phyloP scores from a whole-genome alignment of 1,140 invertebrate genomes.

The Bombyx mandarina region DNA sequence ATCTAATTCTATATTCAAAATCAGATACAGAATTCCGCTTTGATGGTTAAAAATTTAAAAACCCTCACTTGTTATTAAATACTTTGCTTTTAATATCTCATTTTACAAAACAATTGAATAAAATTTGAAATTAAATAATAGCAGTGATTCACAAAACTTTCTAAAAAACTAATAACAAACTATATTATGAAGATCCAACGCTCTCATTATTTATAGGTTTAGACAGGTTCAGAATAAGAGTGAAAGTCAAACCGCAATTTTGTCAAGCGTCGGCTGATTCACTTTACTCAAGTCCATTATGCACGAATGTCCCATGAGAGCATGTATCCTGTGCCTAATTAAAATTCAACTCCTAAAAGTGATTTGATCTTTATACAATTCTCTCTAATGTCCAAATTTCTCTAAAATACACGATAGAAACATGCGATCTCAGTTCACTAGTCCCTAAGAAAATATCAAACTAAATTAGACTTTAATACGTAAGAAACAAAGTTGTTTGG shows the following conservation, averaged over 20 bases:
- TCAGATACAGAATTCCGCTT: too few relatives aligned
- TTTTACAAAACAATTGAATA: too few relatives aligned
- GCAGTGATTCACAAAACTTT: background rate
- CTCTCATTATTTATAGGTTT: conserved; percentile 27
- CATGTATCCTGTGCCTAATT: conserved; percentile 62
- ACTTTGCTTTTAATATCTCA: too few relatives aligned
- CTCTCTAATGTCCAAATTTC: conserved; percentile 25
- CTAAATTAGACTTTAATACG: conserved; percentile 16
- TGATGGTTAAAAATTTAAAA: too few relatives aligned
- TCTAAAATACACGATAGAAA: conserved; percentile 14
- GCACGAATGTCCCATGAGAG: conserved; percentile 69
- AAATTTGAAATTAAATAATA: too few relatives aligned
- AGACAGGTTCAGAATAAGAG: conserved; percentile 50
- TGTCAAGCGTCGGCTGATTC: conserved; percentile 60
- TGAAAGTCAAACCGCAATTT: conserved; percentile 63
- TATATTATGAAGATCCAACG: conserved; percentile 8
- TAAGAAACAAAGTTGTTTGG: conserved; percentile 22
- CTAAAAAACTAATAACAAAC: background rate
- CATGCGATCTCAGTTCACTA: conserved; percentile 34
- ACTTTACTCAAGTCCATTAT: conserved; percentile 63
- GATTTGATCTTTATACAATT: conserved; percentile 24
- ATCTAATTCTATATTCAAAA: too few relatives aligned
- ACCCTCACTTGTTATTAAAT: too few relatives aligned
- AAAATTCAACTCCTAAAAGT: conserved; percentile 21
- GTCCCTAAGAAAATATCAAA: conserved; percentile 14